Conservation (phyloP, 2,888 invertebrate species). For the Palloptera scutellata region DNA sequence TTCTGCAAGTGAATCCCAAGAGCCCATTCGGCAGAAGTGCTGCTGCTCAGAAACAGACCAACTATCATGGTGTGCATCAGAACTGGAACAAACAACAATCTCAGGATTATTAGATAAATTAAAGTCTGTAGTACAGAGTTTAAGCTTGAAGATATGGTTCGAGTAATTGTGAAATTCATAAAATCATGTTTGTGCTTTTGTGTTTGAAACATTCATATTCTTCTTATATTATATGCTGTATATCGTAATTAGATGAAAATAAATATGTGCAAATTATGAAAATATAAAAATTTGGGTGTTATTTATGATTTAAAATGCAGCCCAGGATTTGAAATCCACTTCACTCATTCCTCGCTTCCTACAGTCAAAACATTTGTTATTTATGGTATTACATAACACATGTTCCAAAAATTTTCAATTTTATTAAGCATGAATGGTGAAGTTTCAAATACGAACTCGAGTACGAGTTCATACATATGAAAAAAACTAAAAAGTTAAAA, state of each 20-base stretch:
- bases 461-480: no score
- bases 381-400: no score
- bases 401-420: conserved; percentile 1
- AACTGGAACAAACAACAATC: conserved; percentile 30
- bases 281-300: no score
- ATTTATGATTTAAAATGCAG: no score
- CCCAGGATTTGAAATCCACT: neutral
- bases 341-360: no score
- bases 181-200: no score
- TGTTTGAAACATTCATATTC: neutral
- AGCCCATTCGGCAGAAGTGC: conserved; percentile 57
- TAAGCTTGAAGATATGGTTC: no score
- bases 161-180: no score
- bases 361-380: no score
- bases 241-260: neutral
- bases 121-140: no score
- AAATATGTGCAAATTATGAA: conserved; percentile 10
- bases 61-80: conserved; percentile 48
- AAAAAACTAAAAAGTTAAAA: no score
- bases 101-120: neutral
- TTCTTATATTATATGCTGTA: neutral
- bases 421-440: conserved; percentile 19
- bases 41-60: conserved; percentile 49
- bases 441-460: neutral
- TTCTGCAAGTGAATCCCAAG: conserved; percentile 56